phyloP scores from a whole-genome alignment of 2,113 vertebrate genomes.

The Donacobius atricapilla region DNA sequence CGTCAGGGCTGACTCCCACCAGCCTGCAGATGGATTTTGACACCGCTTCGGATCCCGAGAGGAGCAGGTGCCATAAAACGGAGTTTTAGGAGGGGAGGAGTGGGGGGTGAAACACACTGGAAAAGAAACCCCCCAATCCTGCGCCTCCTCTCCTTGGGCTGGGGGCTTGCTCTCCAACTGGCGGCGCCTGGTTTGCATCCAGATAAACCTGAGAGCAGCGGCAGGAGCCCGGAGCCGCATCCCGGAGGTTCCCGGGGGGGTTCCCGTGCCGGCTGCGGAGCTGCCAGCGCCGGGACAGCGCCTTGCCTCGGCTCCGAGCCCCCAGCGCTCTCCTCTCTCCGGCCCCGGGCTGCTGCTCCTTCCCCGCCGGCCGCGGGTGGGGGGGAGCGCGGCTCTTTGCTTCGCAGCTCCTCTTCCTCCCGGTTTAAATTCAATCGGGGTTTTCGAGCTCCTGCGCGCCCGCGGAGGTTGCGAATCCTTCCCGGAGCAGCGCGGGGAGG shows the following conservation, averaged over 20 bases:
- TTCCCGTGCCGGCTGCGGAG: background rate
- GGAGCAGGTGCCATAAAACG: background rate
- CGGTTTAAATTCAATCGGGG: rapidly evolving
- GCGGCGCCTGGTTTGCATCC: background rate
- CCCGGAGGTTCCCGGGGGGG: rapidly evolving
- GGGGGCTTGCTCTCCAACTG: background rate
- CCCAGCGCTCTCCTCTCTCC: too few relatives aligned
- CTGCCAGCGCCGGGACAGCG: too few relatives aligned
- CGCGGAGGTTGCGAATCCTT: background rate
- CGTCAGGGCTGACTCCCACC: background rate
- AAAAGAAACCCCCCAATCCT: background rate
- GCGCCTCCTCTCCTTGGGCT: background rate
- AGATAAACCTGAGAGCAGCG: rapidly evolving
- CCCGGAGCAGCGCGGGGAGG: background rate
- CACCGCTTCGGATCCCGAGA: background rate
- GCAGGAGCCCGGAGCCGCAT: background rate
- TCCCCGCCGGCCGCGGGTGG: background rate
- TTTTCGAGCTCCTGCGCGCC: background rate
- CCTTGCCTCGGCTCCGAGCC: rapidly evolving
- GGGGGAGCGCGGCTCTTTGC: rapidly evolving
- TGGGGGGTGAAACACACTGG: rapidly evolving
- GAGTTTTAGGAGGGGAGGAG: background rate
- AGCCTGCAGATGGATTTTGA: background rate
- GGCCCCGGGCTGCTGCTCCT: background rate
- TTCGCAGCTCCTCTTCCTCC: background rate